Evolutionary conservation across 2,888 invertebrate genomes (phyloP).

Genomic region (Apantesis nais): DNA sequence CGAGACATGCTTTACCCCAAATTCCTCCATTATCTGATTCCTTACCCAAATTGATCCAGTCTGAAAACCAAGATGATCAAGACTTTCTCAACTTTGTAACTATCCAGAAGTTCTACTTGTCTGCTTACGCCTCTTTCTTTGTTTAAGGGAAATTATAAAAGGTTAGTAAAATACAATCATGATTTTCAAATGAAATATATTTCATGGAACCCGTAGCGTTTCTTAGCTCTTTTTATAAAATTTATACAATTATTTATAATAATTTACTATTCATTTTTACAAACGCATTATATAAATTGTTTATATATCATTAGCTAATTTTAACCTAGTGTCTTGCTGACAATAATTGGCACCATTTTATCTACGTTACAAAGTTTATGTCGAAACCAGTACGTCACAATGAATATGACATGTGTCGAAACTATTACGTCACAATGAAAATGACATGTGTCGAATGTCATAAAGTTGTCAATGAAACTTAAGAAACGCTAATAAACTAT

Average conservation of each 20-base stretch:
- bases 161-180: slow-evolving; percentile 51
- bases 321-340: slow-evolving; percentile 65
- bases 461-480: slow-evolving; percentile 36
- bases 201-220: slow-evolving; percentile 85
- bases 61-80: too few relatives aligned
- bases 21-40: too few relatives aligned
- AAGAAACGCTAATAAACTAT: slow-evolving; percentile 74
- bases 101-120: neutral
- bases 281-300: slow-evolving; percentile 69
- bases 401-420: slow-evolving; percentile 35
- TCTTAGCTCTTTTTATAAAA: slow-evolving; percentile 83
- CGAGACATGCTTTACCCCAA: too few relatives aligned
- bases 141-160: neutral
- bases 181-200: slow-evolving; percentile 82
- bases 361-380: slow-evolving; percentile 40
- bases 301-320: slow-evolving; percentile 53
- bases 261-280: slow-evolving; percentile 64
- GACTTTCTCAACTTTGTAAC: too few relatives aligned
- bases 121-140: neutral
- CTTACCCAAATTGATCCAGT: too few relatives aligned
- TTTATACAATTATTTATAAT: slow-evolving; percentile 73
- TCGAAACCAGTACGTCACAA: slow-evolving; percentile 47
- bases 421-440: slow-evolving; percentile 34
- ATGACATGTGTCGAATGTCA: slow-evolving; percentile 42
- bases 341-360: slow-evolving; percentile 74